phyloP scores from a whole-genome alignment of 2,797 vertebrate species.

The Cossypha polioptera region DNA sequence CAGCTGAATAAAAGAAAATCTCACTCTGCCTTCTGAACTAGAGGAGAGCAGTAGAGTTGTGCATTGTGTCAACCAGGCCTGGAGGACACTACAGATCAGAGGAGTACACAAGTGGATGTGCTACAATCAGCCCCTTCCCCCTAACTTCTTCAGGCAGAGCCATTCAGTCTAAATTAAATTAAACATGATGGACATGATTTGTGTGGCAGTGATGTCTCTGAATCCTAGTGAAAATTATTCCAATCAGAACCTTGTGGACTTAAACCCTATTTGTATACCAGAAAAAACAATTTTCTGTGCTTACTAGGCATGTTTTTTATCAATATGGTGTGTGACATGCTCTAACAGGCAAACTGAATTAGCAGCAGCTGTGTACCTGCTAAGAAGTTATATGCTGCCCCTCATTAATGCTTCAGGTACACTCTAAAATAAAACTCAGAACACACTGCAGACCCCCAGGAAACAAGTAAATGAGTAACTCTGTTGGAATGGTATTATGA shows the following conservation, averaged over 20 bases:
- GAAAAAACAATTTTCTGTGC: neutral
- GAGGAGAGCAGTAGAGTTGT: neutral
- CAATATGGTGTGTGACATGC: neutral
- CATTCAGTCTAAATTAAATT: neutral
- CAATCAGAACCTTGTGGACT: neutral
- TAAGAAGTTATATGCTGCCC: neutral
- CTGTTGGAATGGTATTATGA: neutral
- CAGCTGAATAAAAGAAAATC: neutral
- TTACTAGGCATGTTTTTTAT: neutral
- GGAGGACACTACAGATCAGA: neutral
- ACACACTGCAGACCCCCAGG: neutral
- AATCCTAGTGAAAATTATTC: neutral
- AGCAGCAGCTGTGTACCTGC: neutral
- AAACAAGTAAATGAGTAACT: constrained; percentile 21
- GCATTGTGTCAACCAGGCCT: neutral
- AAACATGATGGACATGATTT: neutral
- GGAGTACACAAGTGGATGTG: neutral
- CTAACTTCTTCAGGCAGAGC: neutral
- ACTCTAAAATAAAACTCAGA: neutral
- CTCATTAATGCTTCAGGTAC: neutral
- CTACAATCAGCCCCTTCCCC: neutral
- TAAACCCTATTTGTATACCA: neutral
- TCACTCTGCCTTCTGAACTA: neutral
- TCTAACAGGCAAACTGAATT: neutral
- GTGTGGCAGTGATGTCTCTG: neutral